phyloP scores from a whole-genome alignment of 2,797 vertebrate genomes.

The Smutsia temminckii region DNA sequence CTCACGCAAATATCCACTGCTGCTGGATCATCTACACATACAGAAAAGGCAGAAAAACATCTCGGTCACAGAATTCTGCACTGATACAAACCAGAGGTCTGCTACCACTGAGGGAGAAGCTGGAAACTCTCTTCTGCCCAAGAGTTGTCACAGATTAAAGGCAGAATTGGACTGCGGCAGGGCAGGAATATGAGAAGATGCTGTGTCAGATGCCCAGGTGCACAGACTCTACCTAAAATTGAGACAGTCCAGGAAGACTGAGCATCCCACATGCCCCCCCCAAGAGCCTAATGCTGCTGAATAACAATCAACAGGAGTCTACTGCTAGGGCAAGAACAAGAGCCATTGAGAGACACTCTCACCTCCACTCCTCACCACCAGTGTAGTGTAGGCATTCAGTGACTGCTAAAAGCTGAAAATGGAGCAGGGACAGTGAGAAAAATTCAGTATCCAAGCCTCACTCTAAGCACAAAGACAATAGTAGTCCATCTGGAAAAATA shows the following conservation, averaged over 20 bases:
- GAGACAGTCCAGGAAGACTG: neutral
- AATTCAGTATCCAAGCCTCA: neutral
- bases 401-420: neutral
- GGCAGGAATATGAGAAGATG: neutral
- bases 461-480: neutral
- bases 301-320: neutral
- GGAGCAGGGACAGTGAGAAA: neutral
- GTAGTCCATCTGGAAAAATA: neutral
- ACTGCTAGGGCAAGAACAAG: neutral
- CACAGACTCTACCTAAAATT: neutral
- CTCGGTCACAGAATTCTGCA: neutral
- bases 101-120: neutral
- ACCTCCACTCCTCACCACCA: neutral
- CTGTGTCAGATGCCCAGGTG: neutral
- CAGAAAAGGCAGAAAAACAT: neutral
- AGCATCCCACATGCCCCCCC: neutral
- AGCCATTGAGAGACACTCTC: neutral
- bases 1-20: neutral
- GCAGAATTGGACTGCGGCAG: neutral
- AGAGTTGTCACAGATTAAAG: neutral
- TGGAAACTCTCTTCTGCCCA: neutral
- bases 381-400: neutral
- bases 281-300: neutral
- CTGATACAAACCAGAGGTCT: neutral
- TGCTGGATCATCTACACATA: neutral